phyloP scores from a whole-genome alignment of 2,797 vertebrate genomes.

The Rhabdophis nuchalis region DNA sequence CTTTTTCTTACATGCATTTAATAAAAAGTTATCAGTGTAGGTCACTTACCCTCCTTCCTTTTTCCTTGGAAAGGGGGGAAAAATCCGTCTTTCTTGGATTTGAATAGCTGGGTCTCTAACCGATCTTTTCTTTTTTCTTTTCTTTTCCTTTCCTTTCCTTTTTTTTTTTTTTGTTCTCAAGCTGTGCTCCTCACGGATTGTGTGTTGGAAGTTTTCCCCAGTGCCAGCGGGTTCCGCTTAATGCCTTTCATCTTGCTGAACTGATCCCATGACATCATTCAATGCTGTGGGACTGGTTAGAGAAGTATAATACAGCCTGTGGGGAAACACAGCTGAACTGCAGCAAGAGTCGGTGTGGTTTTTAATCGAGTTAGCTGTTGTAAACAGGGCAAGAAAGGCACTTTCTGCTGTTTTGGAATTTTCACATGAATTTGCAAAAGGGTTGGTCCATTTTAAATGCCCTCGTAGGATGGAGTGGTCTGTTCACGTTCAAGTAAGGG shows the following conservation, averaged over 20 bases:
- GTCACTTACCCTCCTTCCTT: not conserved
- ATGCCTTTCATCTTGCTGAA: slow-evolving; percentile 80
- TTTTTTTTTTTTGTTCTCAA: slow-evolving; percentile 58
- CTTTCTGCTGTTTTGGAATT: slow-evolving; percentile 29
- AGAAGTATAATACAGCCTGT: slow-evolving; percentile 68
- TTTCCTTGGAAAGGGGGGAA: slow-evolving; percentile 23
- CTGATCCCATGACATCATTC: slow-evolving; percentile 83
- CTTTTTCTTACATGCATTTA: slow-evolving; percentile 50
- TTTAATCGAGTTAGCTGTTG: slow-evolving; percentile 59
- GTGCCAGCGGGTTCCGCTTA: slow-evolving; percentile 77
- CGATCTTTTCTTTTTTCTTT: not conserved
- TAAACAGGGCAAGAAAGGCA: slow-evolving; percentile 46
- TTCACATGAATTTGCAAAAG: slow-evolving; percentile 35
- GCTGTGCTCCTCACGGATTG: slow-evolving; percentile 66
- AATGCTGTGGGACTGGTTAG: slow-evolving; percentile 74
- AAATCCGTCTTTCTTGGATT: slow-evolving; percentile 42
- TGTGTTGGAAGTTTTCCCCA: slow-evolving; percentile 74
- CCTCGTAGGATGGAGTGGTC: slow-evolving; percentile 10
- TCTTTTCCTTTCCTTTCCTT: not conserved
- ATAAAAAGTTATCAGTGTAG: slow-evolving; percentile 48
- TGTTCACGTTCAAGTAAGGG: slow-evolving; percentile 12
- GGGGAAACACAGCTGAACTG: slow-evolving; percentile 65
- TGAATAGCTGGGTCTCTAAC: slow-evolving; percentile 65
- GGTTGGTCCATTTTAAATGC: not conserved
- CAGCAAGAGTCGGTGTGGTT: slow-evolving; percentile 63